Conservation (phyloP, 1,140 invertebrate genomes). For the Glossosoma conforme region DNA sequence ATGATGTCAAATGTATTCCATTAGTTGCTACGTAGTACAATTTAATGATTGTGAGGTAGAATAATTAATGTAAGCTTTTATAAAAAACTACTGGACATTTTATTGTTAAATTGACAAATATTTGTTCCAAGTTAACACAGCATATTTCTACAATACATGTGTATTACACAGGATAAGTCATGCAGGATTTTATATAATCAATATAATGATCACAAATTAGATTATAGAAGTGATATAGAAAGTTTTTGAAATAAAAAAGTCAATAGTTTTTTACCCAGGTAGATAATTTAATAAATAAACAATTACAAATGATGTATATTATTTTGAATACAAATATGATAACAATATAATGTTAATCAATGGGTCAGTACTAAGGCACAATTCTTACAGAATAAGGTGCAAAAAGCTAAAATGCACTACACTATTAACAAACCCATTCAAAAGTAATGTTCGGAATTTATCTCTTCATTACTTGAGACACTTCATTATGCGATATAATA, state of each 20-base stretch:
- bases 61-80: too few relatives aligned
- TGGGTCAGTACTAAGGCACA: not conserved
- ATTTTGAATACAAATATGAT: not conserved
- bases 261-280: not conserved
- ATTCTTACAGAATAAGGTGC: conserved; percentile 1
- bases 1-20: too few relatives aligned
- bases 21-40: too few relatives aligned
- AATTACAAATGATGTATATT: too few relatives aligned
- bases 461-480: not conserved
- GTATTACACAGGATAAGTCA: too few relatives aligned
- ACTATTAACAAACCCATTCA: not conserved
- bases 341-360: not conserved
- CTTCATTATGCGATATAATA: not conserved
- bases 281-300: too few relatives aligned
- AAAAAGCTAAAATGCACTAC: not conserved
- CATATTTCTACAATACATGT: too few relatives aligned
- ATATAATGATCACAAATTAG: not conserved
- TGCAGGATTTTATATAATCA: not conserved
- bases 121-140: too few relatives aligned
- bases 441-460: not conserved
- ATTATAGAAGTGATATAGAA: not conserved
- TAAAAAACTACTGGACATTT: too few relatives aligned
- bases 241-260: not conserved
- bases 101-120: too few relatives aligned
- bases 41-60: too few relatives aligned